Conservation (phyloP, 1,140 invertebrate species). For the Polyergus mexicanus region DNA sequence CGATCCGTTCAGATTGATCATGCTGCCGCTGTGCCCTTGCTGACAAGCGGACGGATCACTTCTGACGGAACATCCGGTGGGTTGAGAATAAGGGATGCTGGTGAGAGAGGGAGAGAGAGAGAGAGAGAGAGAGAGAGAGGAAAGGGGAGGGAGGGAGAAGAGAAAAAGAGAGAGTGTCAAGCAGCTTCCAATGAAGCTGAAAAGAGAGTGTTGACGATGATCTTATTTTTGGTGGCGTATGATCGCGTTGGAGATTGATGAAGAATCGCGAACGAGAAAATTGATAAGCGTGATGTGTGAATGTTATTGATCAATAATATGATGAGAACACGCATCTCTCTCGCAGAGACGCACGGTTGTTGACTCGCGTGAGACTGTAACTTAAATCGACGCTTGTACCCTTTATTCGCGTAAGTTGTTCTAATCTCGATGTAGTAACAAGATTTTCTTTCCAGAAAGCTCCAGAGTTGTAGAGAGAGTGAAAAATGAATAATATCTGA, state of each 20-base stretch:
- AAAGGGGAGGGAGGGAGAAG: background rate
- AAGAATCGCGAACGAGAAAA: background rate
- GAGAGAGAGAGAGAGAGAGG: background rate
- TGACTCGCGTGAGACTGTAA: background rate
- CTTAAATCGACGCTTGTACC: background rate
- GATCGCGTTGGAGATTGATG: background rate
- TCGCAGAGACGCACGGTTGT: background rate
- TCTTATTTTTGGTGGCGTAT: constrained; percentile 11
- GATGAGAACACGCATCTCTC: constrained; percentile 42
- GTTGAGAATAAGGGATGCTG: constrained; percentile 22
- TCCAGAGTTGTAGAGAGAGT: background rate
- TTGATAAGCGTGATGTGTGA: constrained; percentile 14
- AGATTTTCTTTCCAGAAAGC: background rate
- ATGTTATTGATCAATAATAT: constrained; percentile 44
- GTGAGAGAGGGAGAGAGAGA: background rate
- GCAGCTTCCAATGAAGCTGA: background rate
- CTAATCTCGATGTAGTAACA: background rate
- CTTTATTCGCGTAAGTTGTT: background rate
- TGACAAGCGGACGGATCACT: constrained; percentile 20
- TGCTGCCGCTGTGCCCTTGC: background rate
- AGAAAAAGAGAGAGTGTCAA: constrained; percentile 11
- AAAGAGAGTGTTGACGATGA: background rate
- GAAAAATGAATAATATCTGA: constrained; percentile 15
- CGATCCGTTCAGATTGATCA: background rate
- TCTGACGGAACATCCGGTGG: constrained; percentile 29